A percentile compares a stretch with the other conserved stretches of the same genome.
Evolutionary conservation across 2,797 vertebrate genomes (phyloP).

Genomic region (Dryobates pubescens): DNA sequence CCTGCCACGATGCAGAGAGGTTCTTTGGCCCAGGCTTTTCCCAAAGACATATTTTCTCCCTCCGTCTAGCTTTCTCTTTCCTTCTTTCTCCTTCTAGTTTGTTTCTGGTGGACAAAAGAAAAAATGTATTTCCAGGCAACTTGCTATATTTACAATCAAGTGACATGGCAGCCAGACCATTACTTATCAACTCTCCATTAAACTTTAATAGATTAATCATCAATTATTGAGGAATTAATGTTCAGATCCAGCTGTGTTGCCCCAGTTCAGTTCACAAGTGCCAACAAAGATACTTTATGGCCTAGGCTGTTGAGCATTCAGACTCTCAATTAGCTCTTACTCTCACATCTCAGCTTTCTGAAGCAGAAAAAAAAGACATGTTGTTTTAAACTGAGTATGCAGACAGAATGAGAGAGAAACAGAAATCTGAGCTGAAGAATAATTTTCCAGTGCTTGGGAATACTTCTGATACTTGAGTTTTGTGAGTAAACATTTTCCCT

Average conservation of each 20-base stretch:
- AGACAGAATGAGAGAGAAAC: neutral
- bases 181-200: constrained; percentile 82
- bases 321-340: constrained; percentile 23
- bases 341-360: constrained; percentile 28
- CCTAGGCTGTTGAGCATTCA: neutral
- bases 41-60: fast-evolving
- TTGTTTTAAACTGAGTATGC: neutral
- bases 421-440: neutral
- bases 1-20: neutral
- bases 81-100: neutral
- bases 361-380: constrained; percentile 5
- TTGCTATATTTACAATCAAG: constrained; percentile 76
- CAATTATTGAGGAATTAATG: constrained; percentile 85
- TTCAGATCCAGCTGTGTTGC: constrained; percentile 80
- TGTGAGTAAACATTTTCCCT: neutral
- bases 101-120: constrained; percentile 33
- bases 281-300: constrained; percentile 56
- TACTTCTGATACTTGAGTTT: neutral
- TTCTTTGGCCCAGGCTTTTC: neutral
- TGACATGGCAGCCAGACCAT: constrained; percentile 79
- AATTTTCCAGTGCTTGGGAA: neutral
- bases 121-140: constrained; percentile 74
- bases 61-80: neutral
- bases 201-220: constrained; percentile 83
- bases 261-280: constrained; percentile 74